These are phyloP conservation scores for Steatocranus sp. DNA, from an alignment of 2,797 vertebrate species.

Conservation along the genomic window DNA sequence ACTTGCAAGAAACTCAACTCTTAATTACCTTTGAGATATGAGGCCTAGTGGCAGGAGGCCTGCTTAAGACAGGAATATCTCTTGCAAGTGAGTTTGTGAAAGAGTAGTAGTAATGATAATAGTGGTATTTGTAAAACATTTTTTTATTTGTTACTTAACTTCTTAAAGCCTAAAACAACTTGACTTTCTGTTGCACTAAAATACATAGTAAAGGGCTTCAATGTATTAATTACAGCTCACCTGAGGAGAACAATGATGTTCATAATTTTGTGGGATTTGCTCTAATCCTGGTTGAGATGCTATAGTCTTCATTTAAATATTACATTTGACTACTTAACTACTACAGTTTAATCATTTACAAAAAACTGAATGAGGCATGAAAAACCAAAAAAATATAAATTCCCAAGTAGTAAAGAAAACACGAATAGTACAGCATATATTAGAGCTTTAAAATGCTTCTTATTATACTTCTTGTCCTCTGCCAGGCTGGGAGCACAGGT, in stretches of 20 bases:
- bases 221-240: background rate
- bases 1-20: background rate
- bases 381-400: background rate
- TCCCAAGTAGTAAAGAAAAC: background rate
- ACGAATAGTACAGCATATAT: background rate
- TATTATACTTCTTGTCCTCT: background rate
- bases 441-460: background rate
- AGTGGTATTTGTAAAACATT: background rate
- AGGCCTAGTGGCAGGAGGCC: background rate
- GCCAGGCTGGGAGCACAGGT: constrained; percentile 21
- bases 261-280: background rate
- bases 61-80: background rate
- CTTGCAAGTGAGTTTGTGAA: background rate
- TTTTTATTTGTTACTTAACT: background rate
- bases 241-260: background rate
- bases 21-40: background rate
- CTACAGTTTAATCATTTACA: background rate
- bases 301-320: background rate
- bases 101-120: background rate
- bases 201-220: background rate
- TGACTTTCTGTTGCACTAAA: background rate
- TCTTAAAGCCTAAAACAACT: background rate
- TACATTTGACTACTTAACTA: background rate
- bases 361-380: background rate
- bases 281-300: background rate